These are phyloP conservation scores for Orientallactaga bullata DNA, from an alignment of 2,113 vertebrate genomes.

Conservation along the genomic window DNA sequence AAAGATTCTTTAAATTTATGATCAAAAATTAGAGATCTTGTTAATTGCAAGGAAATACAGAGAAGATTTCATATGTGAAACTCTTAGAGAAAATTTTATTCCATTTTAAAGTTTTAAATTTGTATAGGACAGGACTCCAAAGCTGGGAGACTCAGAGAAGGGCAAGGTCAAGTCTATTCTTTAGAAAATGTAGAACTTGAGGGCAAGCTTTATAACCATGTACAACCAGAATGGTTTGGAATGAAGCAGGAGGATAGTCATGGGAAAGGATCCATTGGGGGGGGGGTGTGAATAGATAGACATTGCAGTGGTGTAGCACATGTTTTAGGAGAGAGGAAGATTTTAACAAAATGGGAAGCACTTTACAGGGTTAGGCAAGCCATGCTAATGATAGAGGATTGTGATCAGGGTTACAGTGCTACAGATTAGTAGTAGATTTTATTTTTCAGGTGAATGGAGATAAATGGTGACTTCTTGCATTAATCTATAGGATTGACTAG, in stretches of 20 bases:
- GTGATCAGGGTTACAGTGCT: background rate
- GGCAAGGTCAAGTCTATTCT: background rate
- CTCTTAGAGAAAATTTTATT: background rate
- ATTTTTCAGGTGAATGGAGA: background rate
- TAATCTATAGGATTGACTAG: background rate
- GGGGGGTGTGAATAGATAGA: background rate
- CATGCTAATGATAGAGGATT: background rate
- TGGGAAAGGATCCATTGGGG: background rate
- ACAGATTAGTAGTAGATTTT: background rate
- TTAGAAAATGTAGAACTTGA: background rate
- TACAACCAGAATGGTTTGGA: background rate
- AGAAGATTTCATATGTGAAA: background rate
- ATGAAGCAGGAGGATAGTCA: background rate
- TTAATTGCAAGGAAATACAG: background rate
- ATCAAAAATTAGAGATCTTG: background rate
- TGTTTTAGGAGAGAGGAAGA: background rate
- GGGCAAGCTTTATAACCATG: background rate
- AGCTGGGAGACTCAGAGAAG: background rate
- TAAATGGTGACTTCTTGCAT: background rate
- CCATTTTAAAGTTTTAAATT: slow-evolving; percentile 31
- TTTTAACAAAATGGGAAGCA: background rate
- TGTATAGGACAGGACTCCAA: background rate
- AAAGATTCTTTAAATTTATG: background rate
- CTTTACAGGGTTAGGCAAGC: background rate
- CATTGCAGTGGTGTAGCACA: background rate